Base-by-base conservation (phyloP, 1,140 invertebrate species). In the Euura lappo region DNA sequence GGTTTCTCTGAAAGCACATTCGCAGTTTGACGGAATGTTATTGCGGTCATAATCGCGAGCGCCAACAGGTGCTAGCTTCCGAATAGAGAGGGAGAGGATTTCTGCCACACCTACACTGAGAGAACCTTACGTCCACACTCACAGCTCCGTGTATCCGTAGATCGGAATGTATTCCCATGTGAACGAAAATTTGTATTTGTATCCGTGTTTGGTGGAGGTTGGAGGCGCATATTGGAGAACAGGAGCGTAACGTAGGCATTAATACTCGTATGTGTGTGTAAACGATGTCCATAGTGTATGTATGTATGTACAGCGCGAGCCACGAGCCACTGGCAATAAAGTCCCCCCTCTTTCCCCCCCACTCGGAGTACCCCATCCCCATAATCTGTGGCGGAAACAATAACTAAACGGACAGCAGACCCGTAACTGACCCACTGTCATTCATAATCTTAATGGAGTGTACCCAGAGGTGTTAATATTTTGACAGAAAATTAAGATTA, bases 21-120 rank as follows among this genome's bases (percentile, higher is more conserved):
- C 77, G 72, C 80, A 79, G 79, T 87, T 87, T 87, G 86, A 87
- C 85, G 85, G 81, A 87, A 87, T 86, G 85, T 87, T 87, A 87
- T 86, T 87, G 84, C 85, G 80, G 85, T 86, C 83, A 86, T 87
- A 87, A 87, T 87, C 84, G 83, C 79, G 85, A 77, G 80, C 82
- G 81, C 86, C 85, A 87, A 86, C 85, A 87, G 84, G 86, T 86
- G 85, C 79, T 82, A 83, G 80, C 80, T 80, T 45, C n/a, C 11
- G 47, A 72, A 66, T 68, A 6, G 75, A 76, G 71, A 73, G 71
- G 65, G 69, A n/a, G 75, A 76, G 71, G 72, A 70, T 69, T 73
- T 51, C 51, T 28, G 28, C 45, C 65, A 46, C 69, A 60, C 72
- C 65, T 64, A 71, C 64, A 5, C 44, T 6, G 8, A n/a, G 51